Evolutionary conservation across 2,888 invertebrate species (phyloP).

Genomic region (Diabrotica balteata): DNA sequence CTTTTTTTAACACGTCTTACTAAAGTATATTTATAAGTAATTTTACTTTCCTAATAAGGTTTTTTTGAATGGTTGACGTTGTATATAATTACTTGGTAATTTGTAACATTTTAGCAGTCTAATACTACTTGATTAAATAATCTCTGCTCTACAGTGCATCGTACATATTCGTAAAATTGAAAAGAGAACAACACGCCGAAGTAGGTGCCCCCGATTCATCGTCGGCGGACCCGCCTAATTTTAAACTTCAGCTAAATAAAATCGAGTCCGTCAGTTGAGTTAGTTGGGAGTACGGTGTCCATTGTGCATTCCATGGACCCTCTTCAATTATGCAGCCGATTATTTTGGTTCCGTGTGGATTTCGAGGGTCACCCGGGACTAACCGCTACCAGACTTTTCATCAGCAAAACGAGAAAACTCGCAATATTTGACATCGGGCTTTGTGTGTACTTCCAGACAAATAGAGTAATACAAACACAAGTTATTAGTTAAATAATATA

Average conservation of each 20-base stretch:
- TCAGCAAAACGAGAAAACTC: slow-evolving; percentile 16
- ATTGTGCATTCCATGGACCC: slow-evolving; percentile 27
- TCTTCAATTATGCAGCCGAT: slow-evolving; percentile 29
- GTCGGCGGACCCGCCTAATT: slow-evolving; percentile 16
- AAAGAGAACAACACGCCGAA: background rate
- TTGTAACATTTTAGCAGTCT: no score
- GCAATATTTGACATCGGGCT: background rate
- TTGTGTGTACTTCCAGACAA: no score
- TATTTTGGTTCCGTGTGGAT: slow-evolving; percentile 26
- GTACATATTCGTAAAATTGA: background rate
- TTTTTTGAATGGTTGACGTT: no score
- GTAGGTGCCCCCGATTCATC: slow-evolving; percentile 15
- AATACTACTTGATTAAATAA: background rate
- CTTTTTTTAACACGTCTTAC: no score
- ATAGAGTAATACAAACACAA: no score
- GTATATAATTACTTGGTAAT: no score
- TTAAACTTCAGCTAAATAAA: slow-evolving; percentile 25
- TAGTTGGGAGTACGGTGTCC: slow-evolving; percentile 10
- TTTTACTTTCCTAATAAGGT: no score
- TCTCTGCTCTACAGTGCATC: background rate
- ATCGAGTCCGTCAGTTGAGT: slow-evolving; percentile 8
- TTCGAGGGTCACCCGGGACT: slow-evolving; percentile 24
- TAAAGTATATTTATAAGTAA: no score
- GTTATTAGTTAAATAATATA: no score
- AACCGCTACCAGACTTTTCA: slow-evolving; percentile 7